Evolutionary conservation across 2,888 invertebrate genomes (phyloP), one percentile per base, ranked within the genome.

Genomic region (Augochlorella aurata): DNA sequence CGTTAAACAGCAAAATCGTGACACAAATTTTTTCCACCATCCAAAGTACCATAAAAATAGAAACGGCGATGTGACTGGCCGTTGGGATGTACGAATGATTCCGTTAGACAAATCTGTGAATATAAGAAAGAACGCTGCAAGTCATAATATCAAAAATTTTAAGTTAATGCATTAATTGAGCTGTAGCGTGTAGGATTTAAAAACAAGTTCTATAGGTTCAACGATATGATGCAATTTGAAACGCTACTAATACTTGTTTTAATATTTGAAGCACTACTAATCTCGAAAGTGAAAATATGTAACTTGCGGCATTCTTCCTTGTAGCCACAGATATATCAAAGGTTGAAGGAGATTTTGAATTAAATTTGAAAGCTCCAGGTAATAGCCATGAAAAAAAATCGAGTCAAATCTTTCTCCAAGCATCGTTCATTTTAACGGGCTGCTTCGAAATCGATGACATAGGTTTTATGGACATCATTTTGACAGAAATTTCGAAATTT

Each of bases 1-100:
- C 76, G 75, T 74, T 66, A 66, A 70, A 82, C 50, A 63, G 71
- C 58, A 79, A 77, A 73, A 78, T 61, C 77, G 50, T 21, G 21
- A 63, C 14, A 50, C 18, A 73, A 44, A 58, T 69, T 65, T 29
- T n/a, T 47, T 38, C 72, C 54, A 10, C 5, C 38, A 29, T 45
- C n/a, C n/a, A 21, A 65, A 44, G 63, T 52, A 66, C 24, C 24
- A 24, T 21, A 24, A 4, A 16, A 49, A 18, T 44, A 24, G 44
- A 50, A 69, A 76, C 69, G 47, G 63, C 44, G 21, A 49, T 8
- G 18, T 14, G 21, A 16, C n/a, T 24, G 63, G 44, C 44, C 12
- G 24, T 29, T 63, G 61, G 0, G 63, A 18, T n/a, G 54, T 14
- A 44, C 47, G 54, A 14, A 16, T 16, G 9, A 44, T 49, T 50